Evolutionary conservation across 2,113 vertebrate species (phyloP), one percentile per base, ranked within the genome.

Genomic region (Anguilla japonica): DNA sequence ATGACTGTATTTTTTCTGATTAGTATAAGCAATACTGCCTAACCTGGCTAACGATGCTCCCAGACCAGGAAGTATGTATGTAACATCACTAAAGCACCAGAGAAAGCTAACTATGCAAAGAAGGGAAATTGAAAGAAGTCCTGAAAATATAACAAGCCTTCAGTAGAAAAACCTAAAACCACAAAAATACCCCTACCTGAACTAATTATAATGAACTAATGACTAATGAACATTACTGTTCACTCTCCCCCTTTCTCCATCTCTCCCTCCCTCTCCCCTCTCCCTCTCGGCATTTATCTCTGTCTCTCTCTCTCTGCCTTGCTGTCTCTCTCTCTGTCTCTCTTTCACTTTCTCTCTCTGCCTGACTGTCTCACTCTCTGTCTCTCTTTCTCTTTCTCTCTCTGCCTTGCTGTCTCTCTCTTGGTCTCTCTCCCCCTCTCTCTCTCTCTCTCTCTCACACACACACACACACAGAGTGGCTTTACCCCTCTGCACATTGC

Each of bases 401-500:
- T 16, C 46, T 15, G 26, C 34, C 60, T 60, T 11, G 13, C 57
- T 60, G 5, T 20, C 81, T 13, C 46, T 56, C 43, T 18, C 34
- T 82, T 41, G 41, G n/a, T 67, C 1, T 46, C 15, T 43, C 56
- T 22, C 57, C 79, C 83, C 22, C 1, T 46, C 40, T 81, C 14
- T n/a, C 40, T 26, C 67, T 78, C 80, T 84, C 53, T 63, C 83
- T 79, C 43, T 86, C 85, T 90, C 84, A 86, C 79, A 80, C 41
- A 80, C 16, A 83, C 57, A 46, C 79, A 81, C 87, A 83, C 7
- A 81, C 81, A 99, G 98, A 99, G 98, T 84, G 98, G 98, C 81
- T 99, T 99, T 39, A 99, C 98, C 40, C 98, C 98, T 83, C 93
- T 99, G 93, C 98, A 99, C 93, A 99, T 99, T 46, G 97, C 95